Conservation (phyloP, 2,888 invertebrate species). For the Cheilosia impressa region DNA sequence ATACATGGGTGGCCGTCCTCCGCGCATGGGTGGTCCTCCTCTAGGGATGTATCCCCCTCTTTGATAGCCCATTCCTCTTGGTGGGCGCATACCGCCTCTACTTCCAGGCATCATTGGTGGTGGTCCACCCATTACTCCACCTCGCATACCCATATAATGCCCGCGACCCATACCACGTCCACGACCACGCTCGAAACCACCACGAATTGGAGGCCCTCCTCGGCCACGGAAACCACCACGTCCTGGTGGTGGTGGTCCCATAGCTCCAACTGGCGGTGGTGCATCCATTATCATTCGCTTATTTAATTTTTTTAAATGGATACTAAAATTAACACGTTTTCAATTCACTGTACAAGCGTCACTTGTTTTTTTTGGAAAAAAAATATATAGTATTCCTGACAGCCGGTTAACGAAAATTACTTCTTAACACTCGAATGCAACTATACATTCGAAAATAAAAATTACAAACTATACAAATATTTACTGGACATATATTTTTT, state of each 20-base stretch:
- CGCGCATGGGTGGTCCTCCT: constrained; percentile 79
- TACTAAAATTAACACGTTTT: constrained; percentile 13
- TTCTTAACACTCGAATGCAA: not conserved
- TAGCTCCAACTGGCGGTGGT: constrained; percentile 77
- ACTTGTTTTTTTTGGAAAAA: constrained; percentile 15
- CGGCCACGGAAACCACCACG: constrained; percentile 82
- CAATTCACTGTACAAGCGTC: constrained; percentile 33
- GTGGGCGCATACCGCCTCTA: constrained; percentile 81
- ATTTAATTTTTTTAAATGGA: not conserved
- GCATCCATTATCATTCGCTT: constrained; percentile 68
- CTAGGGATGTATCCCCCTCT: constrained; percentile 77
- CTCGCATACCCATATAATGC: constrained; percentile 82
- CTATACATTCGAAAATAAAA: not conserved
- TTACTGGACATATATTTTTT: constrained; percentile 26
- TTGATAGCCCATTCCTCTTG: constrained; percentile 80
- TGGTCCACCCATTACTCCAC: constrained; percentile 77
- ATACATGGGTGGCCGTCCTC: constrained; percentile 81
- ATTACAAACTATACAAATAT: constrained; percentile 29
- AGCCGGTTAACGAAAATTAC: constrained; percentile 40
- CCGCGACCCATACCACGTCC: constrained; percentile 83
- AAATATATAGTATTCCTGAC: not conserved
- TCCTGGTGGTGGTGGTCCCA: constrained; percentile 79
- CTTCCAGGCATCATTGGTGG: constrained; percentile 79
- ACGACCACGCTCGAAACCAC: constrained; percentile 82
- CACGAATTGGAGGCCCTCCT: constrained; percentile 81